Evolutionary conservation across 1,140 invertebrate genomes (phyloP), one percentile per base, ranked within the genome.

Genomic region (Eueides isabella): DNA sequence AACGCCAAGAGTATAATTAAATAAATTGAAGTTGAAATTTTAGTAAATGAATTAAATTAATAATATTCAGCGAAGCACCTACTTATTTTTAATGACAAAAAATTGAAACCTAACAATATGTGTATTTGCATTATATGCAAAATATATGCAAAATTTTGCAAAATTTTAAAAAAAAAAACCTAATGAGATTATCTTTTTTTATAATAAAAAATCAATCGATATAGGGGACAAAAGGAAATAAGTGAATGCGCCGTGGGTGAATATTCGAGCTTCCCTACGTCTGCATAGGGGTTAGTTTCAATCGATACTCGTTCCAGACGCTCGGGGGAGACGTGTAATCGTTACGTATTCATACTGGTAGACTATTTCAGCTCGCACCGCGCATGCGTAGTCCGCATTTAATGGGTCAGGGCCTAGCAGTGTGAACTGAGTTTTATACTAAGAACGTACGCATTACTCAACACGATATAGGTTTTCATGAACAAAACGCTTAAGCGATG

Each of bases 361-460:
- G 86, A 87, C 85, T 81, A 81, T 87, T 85, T 85, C 82, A 79
- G 83, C 83, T 80, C 82, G 81, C 71, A 76, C 64, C 80, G 86
- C 90, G 90, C 90, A 90, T 89, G 90, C 89, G 87, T 76, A 83
- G 76, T 82, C 74, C 79, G 80, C 80, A 81, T 73, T 88, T 88
- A 84, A 85, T 88, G 81, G 89, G 90, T 90, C 89, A 89, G 80
- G 90, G 90, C 80, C 83, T 85, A 82, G 74, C 88, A 88, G 86
- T 87, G 85, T 87, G 86, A 78, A 86, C 85, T 82, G 84, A 84
- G 84, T 83, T 76, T 75, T 89, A 90, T 84, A 87, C 86, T 80
- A 85, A 86, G 84, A 85, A 83, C 84, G 77, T 74, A 81, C 85
- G 83, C 77, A 86, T 86, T 82, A 75, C 74, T 76, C 65, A 74